Evolutionary conservation across 1,140 invertebrate species (phyloP).

Genomic region (Adelges cooleyi): DNA sequence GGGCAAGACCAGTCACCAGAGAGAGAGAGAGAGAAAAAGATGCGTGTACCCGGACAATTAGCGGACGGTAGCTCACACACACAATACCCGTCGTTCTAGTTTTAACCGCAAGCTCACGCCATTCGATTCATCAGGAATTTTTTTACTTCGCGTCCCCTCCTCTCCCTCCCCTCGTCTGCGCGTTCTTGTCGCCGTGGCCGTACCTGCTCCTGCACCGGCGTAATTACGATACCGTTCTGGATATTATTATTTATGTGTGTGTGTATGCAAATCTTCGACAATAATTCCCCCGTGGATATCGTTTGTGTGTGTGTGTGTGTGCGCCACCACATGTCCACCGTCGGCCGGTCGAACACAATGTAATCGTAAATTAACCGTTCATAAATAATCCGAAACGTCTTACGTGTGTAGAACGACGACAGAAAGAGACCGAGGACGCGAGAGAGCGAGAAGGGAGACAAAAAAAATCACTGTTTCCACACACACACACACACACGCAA

Average conservation of each 20-base stretch:
- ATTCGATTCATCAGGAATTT: background rate
- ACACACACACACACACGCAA: background rate
- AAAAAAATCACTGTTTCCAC: constrained; percentile 8
- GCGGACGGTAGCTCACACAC: constrained; percentile 13
- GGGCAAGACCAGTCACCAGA: background rate
- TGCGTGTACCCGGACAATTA: constrained; percentile 10
- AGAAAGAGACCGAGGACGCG: background rate
- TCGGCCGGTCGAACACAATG: background rate
- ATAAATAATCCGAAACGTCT: constrained; percentile 19
- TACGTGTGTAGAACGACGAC: background rate
- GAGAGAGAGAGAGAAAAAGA: background rate
- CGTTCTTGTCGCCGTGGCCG: no score
- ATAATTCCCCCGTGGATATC: background rate
- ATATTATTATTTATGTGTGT: background rate
- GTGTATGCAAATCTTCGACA: constrained; percentile 2
- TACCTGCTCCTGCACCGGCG: background rate
- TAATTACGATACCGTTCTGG: constrained; percentile 14
- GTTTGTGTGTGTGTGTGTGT: background rate
- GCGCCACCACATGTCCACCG: background rate
- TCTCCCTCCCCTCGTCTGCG: background rate
- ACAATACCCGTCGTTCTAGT: background rate
- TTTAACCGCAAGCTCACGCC: background rate
- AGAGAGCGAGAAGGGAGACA: background rate
- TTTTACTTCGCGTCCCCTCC: background rate
- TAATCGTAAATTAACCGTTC: constrained; percentile 4